A percentile compares a stretch with the other conserved stretches of the same genome.
phyloP scores from a whole-genome alignment of 2,113 vertebrate species.

The Nothobranchius furzeri region DNA sequence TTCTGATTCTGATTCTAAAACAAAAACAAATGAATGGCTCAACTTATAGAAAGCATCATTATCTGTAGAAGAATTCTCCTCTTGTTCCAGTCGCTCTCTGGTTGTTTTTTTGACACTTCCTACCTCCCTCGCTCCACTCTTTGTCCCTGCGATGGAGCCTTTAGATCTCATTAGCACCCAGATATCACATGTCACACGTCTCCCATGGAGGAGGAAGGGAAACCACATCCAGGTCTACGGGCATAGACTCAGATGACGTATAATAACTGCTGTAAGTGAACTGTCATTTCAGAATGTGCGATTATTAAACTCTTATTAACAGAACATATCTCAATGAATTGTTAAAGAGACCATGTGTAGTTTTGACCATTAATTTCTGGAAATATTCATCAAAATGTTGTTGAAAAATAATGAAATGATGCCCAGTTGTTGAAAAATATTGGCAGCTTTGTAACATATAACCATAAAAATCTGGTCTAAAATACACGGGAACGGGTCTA shows the following conservation, averaged over 20 bases:
- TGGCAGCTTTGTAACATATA: no score
- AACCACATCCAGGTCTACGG: background rate
- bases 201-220: conserved; percentile 5
- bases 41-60: no score
- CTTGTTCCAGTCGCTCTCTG: background rate
- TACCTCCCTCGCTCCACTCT: background rate
- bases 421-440: no score
- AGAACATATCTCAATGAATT: background rate
- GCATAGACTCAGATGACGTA: background rate
- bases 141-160: conserved; percentile 14
- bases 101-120: conserved; percentile 12
- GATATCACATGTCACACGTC: conserved; percentile 38
- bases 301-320: background rate
- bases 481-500: no score
- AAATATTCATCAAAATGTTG: no score
- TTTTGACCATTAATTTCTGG: no score
- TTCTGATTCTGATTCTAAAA: no score
- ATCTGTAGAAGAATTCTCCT: no score
- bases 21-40: no score
- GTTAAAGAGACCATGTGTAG: no score
- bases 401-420: no score
- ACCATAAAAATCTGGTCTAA: no score
- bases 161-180: conserved; percentile 55
- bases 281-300: background rate
- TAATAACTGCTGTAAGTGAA: background rate